Base-by-base conservation (phyloP, 2,888 invertebrate genomes). In the Oligia fasciuncula region DNA sequence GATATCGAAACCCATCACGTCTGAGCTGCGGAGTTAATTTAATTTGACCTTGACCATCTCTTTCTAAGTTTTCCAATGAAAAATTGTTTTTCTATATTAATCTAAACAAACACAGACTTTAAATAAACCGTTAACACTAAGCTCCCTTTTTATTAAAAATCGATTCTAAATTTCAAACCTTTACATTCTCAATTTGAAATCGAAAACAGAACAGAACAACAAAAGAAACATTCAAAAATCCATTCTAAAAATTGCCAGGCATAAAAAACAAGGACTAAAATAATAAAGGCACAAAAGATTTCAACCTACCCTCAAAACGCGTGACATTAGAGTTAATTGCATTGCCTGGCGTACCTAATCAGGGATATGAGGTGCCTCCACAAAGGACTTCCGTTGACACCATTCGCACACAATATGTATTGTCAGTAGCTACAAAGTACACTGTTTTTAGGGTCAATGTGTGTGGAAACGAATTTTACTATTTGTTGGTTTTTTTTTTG, bases 341-440 rank as follows among this genome's bases (percentile, higher is more conserved):
- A 79, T 73, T 60, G 80, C 74, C 76, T 77, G 73, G 73, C 62
- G 87, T 83, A 87, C 83, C 89, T 90, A 91, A 93, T 93, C 91
- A 93, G 90, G 92, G 91, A 91, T 91, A 92, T 91, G 90, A 88
- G 87, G 88, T 87, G 84, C 80, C 82, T 77, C 60, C 83, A 91
- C 91, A 91, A 90, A 89, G 88, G 80, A 84, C 84, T 88, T 89
- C 91, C 91, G 89, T 77, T 83, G 85, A 88, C 89, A 89, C 90
- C 89, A 69, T 88, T 87, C n/a, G 76, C 79, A 90, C 84, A 91
- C 88, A 89, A 87, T 86, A 84, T 84, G 87, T 85, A 85, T 90
- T 91, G 87, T 90, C 83, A 79, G 80, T 65, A 40, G 23, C 23
- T 82, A 89, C 86, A 88, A 85, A 87, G 87, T 88, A 62, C n/a